These are phyloP conservation scores for Eretmochelys imbricata DNA, from an alignment of 2,113 vertebrate genomes.

Conservation along the genomic window DNA sequence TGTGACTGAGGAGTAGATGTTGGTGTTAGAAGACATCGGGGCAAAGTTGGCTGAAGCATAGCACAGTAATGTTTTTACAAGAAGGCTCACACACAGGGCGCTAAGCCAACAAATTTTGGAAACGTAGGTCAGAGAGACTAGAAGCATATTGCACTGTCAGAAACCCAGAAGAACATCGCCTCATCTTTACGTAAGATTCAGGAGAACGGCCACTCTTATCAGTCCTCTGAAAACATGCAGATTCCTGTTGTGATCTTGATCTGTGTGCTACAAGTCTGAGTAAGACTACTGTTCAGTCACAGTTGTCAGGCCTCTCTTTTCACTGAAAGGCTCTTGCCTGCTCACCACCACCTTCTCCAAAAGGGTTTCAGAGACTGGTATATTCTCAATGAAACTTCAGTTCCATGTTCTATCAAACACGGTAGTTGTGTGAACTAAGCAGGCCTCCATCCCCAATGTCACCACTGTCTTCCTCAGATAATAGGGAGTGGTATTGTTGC, in stretches of 20 bases:
- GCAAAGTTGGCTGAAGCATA: neutral
- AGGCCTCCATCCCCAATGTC: neutral
- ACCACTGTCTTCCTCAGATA: neutral
- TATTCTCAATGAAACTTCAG: neutral
- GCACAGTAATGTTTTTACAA: neutral
- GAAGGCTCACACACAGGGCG: neutral
- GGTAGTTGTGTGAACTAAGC: neutral
- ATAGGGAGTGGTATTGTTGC: neutral
- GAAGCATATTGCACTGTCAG: neutral
- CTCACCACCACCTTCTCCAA: neutral
- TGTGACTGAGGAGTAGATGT: neutral
- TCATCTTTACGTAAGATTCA: neutral
- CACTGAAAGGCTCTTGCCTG: neutral
- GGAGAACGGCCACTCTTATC: neutral
- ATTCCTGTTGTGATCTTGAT: neutral
- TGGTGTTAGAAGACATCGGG: neutral
- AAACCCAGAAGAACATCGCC: constrained; percentile 34
- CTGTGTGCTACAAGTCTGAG: neutral
- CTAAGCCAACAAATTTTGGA: neutral
- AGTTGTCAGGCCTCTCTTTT: neutral
- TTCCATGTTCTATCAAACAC: neutral
- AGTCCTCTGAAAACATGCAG: fast-evolving
- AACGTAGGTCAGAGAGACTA: neutral
- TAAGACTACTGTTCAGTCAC: neutral
- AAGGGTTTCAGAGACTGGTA: neutral